Percentiles rank a stretch among this genome's conserved stretches.
These are phyloP conservation scores for Drosophila peninsularis DNA, from an alignment of 2,888 invertebrate species.

Conservation along the genomic window DNA sequence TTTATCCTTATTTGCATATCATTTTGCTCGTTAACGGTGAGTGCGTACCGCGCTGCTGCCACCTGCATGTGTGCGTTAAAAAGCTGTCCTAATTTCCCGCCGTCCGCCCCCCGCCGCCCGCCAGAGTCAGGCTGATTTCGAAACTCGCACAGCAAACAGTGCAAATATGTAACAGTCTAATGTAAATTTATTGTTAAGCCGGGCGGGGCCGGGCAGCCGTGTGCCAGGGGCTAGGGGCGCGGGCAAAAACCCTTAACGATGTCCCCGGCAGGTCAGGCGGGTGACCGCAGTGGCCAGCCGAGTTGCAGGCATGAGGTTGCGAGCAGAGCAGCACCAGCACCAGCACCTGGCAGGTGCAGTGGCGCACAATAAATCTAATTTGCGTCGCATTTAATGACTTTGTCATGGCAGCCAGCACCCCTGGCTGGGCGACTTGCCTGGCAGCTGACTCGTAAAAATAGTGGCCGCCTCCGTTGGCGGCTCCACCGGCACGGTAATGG, in stretches of 20 bases:
- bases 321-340: background rate
- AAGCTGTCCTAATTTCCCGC: conserved; percentile 52
- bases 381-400: conserved; percentile 83
- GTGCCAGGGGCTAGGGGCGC: background rate
- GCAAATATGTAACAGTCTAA: conserved; percentile 83
- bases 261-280: conserved; percentile 51
- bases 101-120: conserved; percentile 2
- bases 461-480: conserved; percentile 46
- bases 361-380: conserved; percentile 83
- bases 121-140: conserved; percentile 56
- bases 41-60: conserved; percentile 65
- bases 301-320: conserved; percentile 13
- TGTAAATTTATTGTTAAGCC: conserved; percentile 83
- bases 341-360: conserved; percentile 74
- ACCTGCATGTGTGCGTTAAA: conserved; percentile 41
- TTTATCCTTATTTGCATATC: conserved; percentile 83
- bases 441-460: conserved; percentile 65
- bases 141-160: conserved; percentile 70
- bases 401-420: conserved; percentile 72
- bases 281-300: conserved; percentile 44
- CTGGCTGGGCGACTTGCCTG: conserved; percentile 50
- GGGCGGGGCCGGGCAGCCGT: conserved; percentile 54
- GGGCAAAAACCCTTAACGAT: conserved; percentile 52
- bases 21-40: conserved; percentile 80
- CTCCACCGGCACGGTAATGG: conserved; percentile 55